phyloP scores from a whole-genome alignment of 2,888 invertebrate species.

The Drosophila mimica region DNA sequence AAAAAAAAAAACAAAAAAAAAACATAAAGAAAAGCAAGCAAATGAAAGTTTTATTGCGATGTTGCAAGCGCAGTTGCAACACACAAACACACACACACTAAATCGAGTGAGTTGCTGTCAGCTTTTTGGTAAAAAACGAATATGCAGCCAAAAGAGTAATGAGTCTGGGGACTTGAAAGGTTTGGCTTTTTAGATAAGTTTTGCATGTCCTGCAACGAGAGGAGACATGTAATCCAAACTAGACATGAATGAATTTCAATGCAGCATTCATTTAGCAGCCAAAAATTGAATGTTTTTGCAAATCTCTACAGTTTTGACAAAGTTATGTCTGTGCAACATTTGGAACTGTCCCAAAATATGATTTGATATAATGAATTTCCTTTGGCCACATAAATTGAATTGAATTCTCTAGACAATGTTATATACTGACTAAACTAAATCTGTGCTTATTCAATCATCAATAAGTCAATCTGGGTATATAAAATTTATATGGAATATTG shows the following conservation, averaged over 20 bases:
- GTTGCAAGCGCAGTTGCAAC: conserved; percentile 57
- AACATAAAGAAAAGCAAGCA: conserved; percentile 19
- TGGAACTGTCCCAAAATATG: background rate
- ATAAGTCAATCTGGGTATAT: background rate
- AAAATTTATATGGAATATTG: background rate
- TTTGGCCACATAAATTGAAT: background rate
- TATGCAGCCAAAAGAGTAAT: conserved; percentile 12
- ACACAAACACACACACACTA: conserved; percentile 22
- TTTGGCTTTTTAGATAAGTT: conserved; percentile 17
- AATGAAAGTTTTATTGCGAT: conserved; percentile 39
- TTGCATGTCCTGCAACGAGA: conserved; percentile 13
- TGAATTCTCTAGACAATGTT: background rate
- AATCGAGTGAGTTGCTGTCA: conserved; percentile 14
- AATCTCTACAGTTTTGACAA: background rate
- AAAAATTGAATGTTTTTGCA: background rate
- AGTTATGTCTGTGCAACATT: background rate
- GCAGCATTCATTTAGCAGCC: background rate
- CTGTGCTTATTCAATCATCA: background rate
- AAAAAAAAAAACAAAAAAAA: conserved; percentile 12
- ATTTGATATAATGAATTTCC: background rate
- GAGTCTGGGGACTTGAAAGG: conserved; percentile 1
- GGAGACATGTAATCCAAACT: conserved; percentile 12
- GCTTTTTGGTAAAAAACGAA: conserved; percentile 17
- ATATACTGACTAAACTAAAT: background rate
- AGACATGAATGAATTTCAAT: background rate